Conservation (phyloP, 2,797 vertebrate genomes). For the Enteromius treurensis region DNA sequence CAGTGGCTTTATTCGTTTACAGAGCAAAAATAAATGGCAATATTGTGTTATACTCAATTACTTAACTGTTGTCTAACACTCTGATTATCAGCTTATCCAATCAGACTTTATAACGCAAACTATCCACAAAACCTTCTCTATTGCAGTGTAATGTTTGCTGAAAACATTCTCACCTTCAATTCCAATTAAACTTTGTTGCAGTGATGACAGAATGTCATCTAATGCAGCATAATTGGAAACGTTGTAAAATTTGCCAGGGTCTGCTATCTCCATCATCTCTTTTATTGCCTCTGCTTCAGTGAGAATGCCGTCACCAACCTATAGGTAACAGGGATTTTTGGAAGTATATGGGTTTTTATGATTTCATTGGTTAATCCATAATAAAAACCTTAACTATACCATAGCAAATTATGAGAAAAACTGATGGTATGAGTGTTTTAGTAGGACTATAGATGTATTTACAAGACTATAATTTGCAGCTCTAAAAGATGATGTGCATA, state of each 20-base stretch:
- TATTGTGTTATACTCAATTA: not conserved
- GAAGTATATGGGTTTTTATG: not conserved
- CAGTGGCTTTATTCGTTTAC: not conserved
- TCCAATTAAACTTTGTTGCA: constrained; percentile 73
- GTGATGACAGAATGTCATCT: constrained; percentile 67
- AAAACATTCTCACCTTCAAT: constrained; percentile 74
- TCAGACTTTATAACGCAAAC: not conserved
- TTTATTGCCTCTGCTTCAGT: not conserved
- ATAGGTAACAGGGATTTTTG: constrained; percentile 7
- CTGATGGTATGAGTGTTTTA: not conserved
- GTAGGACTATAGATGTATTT: not conserved
- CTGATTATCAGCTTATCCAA: not conserved
- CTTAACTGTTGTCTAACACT: not conserved
- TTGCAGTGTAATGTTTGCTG: not conserved
- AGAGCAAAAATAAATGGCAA: too few species aligned
- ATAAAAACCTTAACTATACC: not conserved
- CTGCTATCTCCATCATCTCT: constrained; percentile 75
- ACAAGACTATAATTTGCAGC: not conserved
- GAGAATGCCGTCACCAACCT: constrained; percentile 74
- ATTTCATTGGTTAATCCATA: not conserved
- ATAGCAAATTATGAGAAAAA: not conserved
- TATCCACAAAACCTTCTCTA: not conserved
- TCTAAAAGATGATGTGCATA: not conserved
- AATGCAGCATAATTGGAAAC: constrained; percentile 77
- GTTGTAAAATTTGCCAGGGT: constrained; percentile 69